phyloP scores from a whole-genome alignment of 1,140 invertebrate genomes.

The Drosophila nigromelanica region DNA sequence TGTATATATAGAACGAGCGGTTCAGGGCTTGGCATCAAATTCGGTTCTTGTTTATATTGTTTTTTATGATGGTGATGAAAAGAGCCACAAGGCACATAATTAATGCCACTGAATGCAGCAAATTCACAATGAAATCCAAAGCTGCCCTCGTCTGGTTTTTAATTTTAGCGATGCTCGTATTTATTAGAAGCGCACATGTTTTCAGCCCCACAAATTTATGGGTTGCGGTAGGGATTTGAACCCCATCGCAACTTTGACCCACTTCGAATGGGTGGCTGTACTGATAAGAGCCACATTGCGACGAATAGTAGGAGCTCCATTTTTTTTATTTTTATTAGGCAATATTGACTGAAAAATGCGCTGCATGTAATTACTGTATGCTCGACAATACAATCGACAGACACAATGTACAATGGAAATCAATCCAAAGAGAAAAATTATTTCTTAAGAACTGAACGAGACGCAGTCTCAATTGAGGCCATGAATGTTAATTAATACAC shows the following conservation, averaged over 20 bases:
- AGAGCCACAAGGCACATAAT: slow-evolving; percentile 35
- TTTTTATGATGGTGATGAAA: slow-evolving; percentile 40
- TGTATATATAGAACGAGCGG: too few species aligned
- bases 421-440: too few species aligned
- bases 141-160: slow-evolving; percentile 22
- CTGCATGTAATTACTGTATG: background rate
- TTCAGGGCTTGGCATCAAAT: background rate
- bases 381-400: background rate
- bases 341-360: slow-evolving; percentile 10
- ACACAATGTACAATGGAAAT: too few species aligned
- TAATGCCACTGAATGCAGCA: slow-evolving; percentile 42
- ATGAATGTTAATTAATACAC: slow-evolving; percentile 36
- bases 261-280: slow-evolving; percentile 31
- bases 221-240: slow-evolving; percentile 40
- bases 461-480: slow-evolving; percentile 7
- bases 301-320: slow-evolving; percentile 8
- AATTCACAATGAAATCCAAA: slow-evolving; percentile 31
- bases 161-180: slow-evolving; percentile 7
- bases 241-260: slow-evolving; percentile 52
- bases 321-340: background rate
- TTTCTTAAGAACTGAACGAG: too few species aligned
- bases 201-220: slow-evolving; percentile 15
- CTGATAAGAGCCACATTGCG: slow-evolving; percentile 39
- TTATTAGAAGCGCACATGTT: slow-evolving; percentile 16
- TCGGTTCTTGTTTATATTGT: slow-evolving; percentile 13